phyloP scores from a whole-genome alignment of 2,888 invertebrate species.

The Gnatocerus cornutus region DNA sequence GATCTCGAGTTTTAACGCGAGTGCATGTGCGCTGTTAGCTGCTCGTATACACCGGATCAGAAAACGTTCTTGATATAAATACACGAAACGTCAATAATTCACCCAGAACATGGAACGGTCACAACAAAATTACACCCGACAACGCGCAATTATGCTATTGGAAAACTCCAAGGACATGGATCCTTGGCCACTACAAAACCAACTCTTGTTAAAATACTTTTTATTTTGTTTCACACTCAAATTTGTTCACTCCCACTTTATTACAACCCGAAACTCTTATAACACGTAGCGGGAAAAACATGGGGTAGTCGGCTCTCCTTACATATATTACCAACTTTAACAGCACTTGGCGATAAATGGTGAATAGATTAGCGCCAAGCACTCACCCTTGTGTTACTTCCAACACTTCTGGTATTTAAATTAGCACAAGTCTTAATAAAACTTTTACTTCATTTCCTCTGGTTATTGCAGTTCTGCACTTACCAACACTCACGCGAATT shows the following conservation, averaged over 20 bases:
- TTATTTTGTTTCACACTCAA: neutral
- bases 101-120: constrained; percentile 46
- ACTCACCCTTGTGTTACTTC: constrained; percentile 35
- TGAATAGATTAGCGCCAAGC: constrained; percentile 34
- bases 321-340: constrained; percentile 34
- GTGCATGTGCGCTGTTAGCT: constrained; percentile 62
- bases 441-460: constrained; percentile 30
- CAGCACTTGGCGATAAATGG: constrained; percentile 32
- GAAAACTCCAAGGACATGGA: constrained; percentile 34
- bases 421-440: constrained; percentile 20
- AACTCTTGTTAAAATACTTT: constrained; percentile 3
- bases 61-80: constrained; percentile 58
- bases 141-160: constrained; percentile 37
- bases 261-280: constrained; percentile 12
- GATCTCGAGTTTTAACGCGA: constrained; percentile 66
- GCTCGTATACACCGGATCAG: constrained; percentile 54
- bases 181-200: neutral
- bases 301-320: constrained; percentile 11
- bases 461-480: constrained; percentile 7
- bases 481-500: neutral
- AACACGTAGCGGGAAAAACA: constrained; percentile 30
- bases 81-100: constrained; percentile 63
- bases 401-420: constrained; percentile 34
- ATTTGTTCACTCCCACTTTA: neutral
- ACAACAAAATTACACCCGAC: constrained; percentile 38